These are phyloP conservation scores for Ichneumon xanthorius DNA, from an alignment of 2,888 invertebrate genomes.

Conservation along the genomic window DNA sequence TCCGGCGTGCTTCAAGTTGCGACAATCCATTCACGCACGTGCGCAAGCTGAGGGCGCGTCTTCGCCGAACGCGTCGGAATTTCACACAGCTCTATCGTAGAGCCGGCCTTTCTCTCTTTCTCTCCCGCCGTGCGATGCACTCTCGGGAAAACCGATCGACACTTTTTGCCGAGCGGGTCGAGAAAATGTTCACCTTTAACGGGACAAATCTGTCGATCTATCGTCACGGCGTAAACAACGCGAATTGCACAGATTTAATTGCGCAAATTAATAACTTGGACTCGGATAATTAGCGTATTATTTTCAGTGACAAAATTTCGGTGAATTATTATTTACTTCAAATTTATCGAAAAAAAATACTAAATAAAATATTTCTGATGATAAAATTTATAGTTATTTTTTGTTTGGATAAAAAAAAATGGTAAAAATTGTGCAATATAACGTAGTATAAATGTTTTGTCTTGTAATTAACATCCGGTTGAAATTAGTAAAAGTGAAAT, in stretches of 20 bases:
- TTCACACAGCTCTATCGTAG: conserved; percentile 27
- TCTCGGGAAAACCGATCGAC: not conserved
- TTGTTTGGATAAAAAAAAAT: too few species aligned
- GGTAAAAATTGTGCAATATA: not conserved
- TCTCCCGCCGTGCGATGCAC: conserved; percentile 32
- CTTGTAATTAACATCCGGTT: not conserved
- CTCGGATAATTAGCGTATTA: too few species aligned
- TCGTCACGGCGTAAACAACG: too few species aligned
- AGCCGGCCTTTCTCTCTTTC: conserved; percentile 1
- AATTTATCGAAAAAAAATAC: not conserved
- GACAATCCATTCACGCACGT: conserved; percentile 54
- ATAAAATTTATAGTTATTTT: not conserved
- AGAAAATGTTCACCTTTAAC: not conserved
- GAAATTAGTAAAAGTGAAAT: too few species aligned
- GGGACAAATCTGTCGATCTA: not conserved
- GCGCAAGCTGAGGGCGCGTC: conserved; percentile 51
- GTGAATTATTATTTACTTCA: too few species aligned
- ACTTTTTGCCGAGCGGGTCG: not conserved
- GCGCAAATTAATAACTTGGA: too few species aligned
- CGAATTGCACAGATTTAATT: too few species aligned
- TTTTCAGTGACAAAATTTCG: too few species aligned
- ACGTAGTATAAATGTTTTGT: not conserved
- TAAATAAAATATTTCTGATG: not conserved
- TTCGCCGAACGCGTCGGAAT: conserved; percentile 65
- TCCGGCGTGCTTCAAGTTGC: conserved; percentile 35